Conservation (phyloP, 2,797 vertebrate genomes). For the Cheirogaleus major region DNA sequence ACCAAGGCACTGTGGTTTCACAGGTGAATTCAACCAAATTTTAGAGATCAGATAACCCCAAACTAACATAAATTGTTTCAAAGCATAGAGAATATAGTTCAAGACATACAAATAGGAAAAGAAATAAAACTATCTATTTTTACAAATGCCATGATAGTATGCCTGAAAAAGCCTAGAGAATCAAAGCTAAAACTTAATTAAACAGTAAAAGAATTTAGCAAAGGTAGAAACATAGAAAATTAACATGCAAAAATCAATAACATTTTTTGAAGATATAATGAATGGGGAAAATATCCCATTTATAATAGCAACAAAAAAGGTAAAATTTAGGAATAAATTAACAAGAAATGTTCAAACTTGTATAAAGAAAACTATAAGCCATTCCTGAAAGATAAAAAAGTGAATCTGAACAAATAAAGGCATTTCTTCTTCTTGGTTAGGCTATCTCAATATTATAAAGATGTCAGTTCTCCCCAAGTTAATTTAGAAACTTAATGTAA, state of each 20-base stretch:
- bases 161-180: neutral
- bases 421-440: neutral
- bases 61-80: neutral
- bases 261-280: neutral
- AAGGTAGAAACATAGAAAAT: neutral
- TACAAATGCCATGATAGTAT: neutral
- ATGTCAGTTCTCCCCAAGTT: neutral
- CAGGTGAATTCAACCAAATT: neutral
- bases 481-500: neutral
- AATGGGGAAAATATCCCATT: neutral
- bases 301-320: neutral
- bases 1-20: neutral
- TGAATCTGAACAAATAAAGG: neutral
- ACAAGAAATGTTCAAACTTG: neutral
- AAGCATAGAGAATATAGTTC: neutral
- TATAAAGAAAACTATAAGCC: neutral
- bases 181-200: neutral
- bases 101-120: neutral
- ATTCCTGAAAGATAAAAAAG: neutral
- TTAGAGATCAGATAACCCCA: neutral
- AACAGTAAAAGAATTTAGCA: neutral
- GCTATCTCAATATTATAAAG: neutral
- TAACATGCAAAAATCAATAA: neutral
- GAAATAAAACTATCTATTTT: neutral
- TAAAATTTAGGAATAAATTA: slow-evolving; percentile 9